A percentile compares a stretch with the other conserved stretches of the same genome.
phyloP scores from a whole-genome alignment of 2,888 invertebrate genomes.

The Trissoscelio sp. region DNA sequence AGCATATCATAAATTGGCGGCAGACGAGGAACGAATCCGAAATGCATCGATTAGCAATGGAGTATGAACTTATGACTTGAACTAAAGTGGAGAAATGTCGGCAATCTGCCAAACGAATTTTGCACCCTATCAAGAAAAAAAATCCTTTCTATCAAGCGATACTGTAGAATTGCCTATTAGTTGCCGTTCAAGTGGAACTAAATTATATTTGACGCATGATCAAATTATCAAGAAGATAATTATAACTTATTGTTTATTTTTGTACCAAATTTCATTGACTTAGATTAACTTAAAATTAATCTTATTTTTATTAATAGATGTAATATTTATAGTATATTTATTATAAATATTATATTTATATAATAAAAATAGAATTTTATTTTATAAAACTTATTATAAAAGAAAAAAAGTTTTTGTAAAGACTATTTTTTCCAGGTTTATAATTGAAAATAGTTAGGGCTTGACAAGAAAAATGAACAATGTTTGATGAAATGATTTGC shows the following conservation, averaged over 20 bases:
- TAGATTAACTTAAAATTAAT: no score
- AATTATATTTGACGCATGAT: constrained; percentile 39
- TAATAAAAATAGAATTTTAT: no score
- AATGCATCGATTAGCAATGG: constrained; percentile 46
- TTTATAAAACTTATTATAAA: no score
- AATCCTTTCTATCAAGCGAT: constrained; percentile 30
- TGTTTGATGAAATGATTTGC: no score
- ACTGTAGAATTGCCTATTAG: constrained; percentile 39
- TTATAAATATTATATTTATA: no score
- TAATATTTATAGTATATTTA: no score
- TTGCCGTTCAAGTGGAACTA: constrained; percentile 29
- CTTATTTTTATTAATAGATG: no score
- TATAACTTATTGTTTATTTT: not conserved
- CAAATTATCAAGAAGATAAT: constrained; percentile 16
- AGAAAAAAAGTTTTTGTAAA: no score
- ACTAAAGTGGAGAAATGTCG: constrained; percentile 46
- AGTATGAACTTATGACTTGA: constrained; percentile 44
- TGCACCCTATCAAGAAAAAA: constrained; percentile 50
- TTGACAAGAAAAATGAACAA: no score
- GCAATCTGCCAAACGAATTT: constrained; percentile 65
- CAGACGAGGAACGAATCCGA: constrained; percentile 18
- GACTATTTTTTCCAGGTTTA: no score
- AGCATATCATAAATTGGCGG: not conserved
- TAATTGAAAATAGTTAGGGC: no score
- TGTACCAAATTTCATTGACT: no score